Evolutionary conservation across 35 echinoderm and acorn worm genomes (phyloP), one percentile per base, ranked within the genome.

Genomic region (Apostichopus californicus): DNA sequence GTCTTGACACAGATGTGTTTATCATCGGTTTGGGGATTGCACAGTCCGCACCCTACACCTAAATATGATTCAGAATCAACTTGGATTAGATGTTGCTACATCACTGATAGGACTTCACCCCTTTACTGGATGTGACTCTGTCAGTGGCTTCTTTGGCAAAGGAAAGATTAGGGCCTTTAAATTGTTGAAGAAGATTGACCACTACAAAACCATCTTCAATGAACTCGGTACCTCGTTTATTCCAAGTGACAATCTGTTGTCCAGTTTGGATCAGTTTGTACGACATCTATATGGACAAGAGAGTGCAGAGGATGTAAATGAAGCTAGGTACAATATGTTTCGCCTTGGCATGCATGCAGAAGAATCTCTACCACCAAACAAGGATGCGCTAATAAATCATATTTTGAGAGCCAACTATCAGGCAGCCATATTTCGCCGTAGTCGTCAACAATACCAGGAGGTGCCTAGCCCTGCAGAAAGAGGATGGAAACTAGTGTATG

Each of bases 1-100:
- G 90, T 61, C 90, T 58, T 15, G 83, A 95, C 73, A 95, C 90
- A 28, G 94, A 94, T 94, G 93, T 94, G 1, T 94, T 91, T 84
- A 59, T 94, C 58, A 79, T 94, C 25, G 68, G 86, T 53, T 12
- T 90, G 12, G 55, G 61, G 15, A 9, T 84, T 54, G 60, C 90
- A 20, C 93, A 14, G 77, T 66, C 5, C 75, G 94, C 18, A 95
- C 91, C 17, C 46, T 93, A n/a, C 5, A 89, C 46, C 57, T 95
- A 17, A 21, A 83, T 2, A 84, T 68, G 34, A 92, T 94, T 20
- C 54, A 28, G 5, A 60, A 68, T 78, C 90, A 94, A 10, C 56
- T 28, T 83, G 80, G 80, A 83, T 28, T 83, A 25, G 56, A 28
- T 83, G 14, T 92, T 20, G 54, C 71, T 57, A 88, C 26, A 63